Evolutionary conservation across 2,888 invertebrate species (phyloP).

Genomic region (Agrotis clavis): DNA sequence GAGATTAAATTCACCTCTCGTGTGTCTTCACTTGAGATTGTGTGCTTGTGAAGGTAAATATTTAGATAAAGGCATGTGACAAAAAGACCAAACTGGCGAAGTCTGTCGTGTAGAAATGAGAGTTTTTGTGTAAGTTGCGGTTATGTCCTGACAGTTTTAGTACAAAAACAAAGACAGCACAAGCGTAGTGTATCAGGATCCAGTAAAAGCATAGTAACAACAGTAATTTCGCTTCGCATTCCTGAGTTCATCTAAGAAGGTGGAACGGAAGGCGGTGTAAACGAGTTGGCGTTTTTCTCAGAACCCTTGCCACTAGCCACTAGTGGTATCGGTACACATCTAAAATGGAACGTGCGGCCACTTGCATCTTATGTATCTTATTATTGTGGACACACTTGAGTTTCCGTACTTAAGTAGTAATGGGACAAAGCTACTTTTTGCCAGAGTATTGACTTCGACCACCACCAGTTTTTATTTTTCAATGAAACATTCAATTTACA

Average conservation of each 20-base stretch:
- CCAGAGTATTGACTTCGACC: slow-evolving; percentile 27
- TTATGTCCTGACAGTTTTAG: slow-evolving; percentile 28
- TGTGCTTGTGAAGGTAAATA: slow-evolving; percentile 49
- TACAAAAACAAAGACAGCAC: slow-evolving; percentile 39
- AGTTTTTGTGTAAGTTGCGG: slow-evolving; percentile 10
- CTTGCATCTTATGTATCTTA: slow-evolving; percentile 56
- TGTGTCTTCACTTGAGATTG: slow-evolving; percentile 48
- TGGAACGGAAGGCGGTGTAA: slow-evolving; percentile 68
- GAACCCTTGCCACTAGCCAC: slow-evolving; percentile 59
- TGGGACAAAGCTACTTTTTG: slow-evolving; percentile 27
- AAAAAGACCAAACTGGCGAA: slow-evolving; percentile 38
- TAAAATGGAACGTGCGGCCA: slow-evolving; percentile 58
- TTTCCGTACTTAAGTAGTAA: slow-evolving; percentile 45
- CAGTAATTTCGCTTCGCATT: slow-evolving; percentile 68
- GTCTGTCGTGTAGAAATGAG: slow-evolving; percentile 1
- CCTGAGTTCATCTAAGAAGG: slow-evolving; percentile 68
- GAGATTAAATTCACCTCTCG: slow-evolving; percentile 78
- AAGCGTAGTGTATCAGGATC: slow-evolving; percentile 41
- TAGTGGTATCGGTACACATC: slow-evolving; percentile 53
- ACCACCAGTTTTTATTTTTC: not conserved
- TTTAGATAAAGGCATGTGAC: slow-evolving; percentile 43
- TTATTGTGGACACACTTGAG: slow-evolving; percentile 48
- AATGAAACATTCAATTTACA: not conserved
- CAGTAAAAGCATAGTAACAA: slow-evolving; percentile 58
- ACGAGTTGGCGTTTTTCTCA: slow-evolving; percentile 69